Conservation (phyloP, 2,888 invertebrate genomes). For the Parnassius glacialis region DNA sequence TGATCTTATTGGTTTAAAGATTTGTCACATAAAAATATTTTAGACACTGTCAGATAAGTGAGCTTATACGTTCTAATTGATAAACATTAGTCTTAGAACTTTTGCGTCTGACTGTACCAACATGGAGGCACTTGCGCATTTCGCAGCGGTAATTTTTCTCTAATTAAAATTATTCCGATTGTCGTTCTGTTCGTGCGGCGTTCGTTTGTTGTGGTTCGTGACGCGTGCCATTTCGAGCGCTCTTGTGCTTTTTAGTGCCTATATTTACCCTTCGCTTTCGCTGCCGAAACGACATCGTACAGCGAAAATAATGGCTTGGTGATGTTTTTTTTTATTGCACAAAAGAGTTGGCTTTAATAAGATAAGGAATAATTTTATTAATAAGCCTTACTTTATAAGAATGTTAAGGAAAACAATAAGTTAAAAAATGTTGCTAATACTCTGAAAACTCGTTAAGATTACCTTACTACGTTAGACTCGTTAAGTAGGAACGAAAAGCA, state of each 20-base stretch:
- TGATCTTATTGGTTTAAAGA: too few species aligned
- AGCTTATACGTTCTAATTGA: too few species aligned
- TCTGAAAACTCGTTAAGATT: too few species aligned
- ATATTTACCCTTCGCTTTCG: conserved; percentile 68
- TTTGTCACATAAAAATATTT: too few species aligned
- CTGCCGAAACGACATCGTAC: conserved; percentile 48
- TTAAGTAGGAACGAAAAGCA: too few species aligned
- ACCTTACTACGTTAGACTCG: too few species aligned
- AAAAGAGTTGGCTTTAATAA: conserved; percentile 31
- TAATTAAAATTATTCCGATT: conserved; percentile 80
- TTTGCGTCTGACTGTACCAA: conserved; percentile 43
- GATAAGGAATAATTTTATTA: conserved; percentile 23
- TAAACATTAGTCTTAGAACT: conserved; percentile 5
- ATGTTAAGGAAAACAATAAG: too few species aligned
- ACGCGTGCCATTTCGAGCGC: conserved; percentile 73
- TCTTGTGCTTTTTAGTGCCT: conserved; percentile 77
- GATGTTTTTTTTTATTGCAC: conserved; percentile 44
- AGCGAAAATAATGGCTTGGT: conserved; percentile 55
- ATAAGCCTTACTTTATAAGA: conserved; percentile 5
- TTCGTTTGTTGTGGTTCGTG: conserved; percentile 74
- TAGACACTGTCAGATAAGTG: too few species aligned
- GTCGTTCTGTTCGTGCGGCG: conserved; percentile 59
- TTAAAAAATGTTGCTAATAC: too few species aligned
- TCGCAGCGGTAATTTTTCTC: conserved; percentile 75
- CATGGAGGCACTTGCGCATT: conserved; percentile 53